Percentiles rank a stretch among this genome's conserved stretches.
Conservation (phyloP, 2,797 vertebrate genomes). For the Aselliscus stoliczkanus region DNA sequence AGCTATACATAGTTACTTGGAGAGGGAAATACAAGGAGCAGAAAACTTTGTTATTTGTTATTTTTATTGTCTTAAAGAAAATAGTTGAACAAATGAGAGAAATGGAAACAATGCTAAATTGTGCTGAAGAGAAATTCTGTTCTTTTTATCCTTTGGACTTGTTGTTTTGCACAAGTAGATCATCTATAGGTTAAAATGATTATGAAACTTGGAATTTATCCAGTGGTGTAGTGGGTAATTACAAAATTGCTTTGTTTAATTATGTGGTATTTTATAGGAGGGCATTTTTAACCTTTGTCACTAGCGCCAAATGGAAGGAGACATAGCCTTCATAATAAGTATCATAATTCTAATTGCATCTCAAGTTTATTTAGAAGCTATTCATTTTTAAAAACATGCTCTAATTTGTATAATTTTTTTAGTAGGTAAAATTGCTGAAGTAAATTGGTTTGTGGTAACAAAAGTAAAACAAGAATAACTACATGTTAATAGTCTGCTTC, state of each 20-base stretch:
- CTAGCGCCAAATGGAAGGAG: conserved; percentile 31
- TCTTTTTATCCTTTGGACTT: conserved; percentile 29
- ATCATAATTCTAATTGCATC: conserved; percentile 54
- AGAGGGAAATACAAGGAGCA: neutral
- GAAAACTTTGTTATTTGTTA: conserved; percentile 10
- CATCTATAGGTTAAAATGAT: conserved; percentile 57
- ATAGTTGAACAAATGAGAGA: neutral
- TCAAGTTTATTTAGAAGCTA: conserved; percentile 59
- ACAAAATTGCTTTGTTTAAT: conserved; percentile 70
- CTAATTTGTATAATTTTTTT: conserved; percentile 42
- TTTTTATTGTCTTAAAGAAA: neutral
- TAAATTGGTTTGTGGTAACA: conserved; percentile 46
- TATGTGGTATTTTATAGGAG: conserved; percentile 57
- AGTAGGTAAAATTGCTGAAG: conserved; percentile 45
- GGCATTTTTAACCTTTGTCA: conserved; percentile 67
- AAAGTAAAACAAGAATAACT: conserved; percentile 19
- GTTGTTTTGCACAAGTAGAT: conserved; percentile 25
- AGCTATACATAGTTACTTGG: neutral
- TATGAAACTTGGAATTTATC: conserved; percentile 61
- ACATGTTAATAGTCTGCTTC: neutral
- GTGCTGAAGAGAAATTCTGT: neutral
- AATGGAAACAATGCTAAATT: conserved; percentile 16
- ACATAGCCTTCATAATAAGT: conserved; percentile 36
- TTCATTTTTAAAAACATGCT: conserved; percentile 38
- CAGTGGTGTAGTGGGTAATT: conserved; percentile 61